phyloP scores from a whole-genome alignment of 2,797 vertebrate species.

The Lepilemur septentrionalis region DNA sequence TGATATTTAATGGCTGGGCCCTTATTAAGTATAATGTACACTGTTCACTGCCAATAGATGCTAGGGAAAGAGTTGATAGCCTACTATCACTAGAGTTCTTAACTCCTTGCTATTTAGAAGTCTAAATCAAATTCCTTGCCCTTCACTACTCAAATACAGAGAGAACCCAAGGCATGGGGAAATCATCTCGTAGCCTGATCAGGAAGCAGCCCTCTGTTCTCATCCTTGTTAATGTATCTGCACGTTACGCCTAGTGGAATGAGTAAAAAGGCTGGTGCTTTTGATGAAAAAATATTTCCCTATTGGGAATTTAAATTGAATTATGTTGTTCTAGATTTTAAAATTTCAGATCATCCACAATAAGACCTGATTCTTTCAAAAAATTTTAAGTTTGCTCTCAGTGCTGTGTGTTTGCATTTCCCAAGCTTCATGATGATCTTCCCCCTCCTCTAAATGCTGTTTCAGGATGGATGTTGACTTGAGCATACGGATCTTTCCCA shows the following conservation, averaged over 20 bases:
- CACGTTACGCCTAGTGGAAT: not conserved
- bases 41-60: not conserved
- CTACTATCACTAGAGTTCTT: not conserved
- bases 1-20: not conserved
- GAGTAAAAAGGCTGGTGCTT: not conserved
- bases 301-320: not conserved
- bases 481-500: not conserved
- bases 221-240: not conserved
- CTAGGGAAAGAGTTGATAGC: not conserved
- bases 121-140: not conserved
- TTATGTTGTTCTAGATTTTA: not conserved
- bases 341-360: not conserved
- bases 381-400: not conserved
- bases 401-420: not conserved
- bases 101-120: not conserved
- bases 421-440: slow-evolving; percentile 3
- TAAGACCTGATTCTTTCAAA: not conserved
- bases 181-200: not conserved
- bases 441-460: not conserved
- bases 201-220: not conserved
- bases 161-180: not conserved
- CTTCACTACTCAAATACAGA: not conserved
- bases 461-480: not conserved
- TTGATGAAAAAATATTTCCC: not conserved
- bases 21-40: not conserved